Evolutionary conservation across 2,888 invertebrate species (phyloP).

Genomic region (Hypolimnas misippus): DNA sequence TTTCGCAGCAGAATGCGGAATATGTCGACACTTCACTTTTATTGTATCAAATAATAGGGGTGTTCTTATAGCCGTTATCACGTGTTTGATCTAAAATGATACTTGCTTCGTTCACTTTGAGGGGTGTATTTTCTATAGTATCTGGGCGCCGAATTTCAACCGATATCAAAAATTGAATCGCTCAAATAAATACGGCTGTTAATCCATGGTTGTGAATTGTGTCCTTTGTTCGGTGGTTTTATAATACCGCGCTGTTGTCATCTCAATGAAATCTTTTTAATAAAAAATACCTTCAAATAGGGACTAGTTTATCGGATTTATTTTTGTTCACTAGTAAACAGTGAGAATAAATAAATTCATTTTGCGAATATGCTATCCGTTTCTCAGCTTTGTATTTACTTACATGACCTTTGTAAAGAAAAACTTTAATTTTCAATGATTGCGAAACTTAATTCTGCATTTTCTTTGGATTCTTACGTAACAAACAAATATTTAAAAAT

Average conservation of each 20-base stretch:
- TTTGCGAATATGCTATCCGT: too few species aligned
- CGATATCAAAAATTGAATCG: constrained; percentile 54
- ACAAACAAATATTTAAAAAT: background rate
- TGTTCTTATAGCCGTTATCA: constrained; percentile 82
- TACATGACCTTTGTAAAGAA: too few species aligned
- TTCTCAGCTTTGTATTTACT: too few species aligned
- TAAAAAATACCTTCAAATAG: constrained; percentile 28
- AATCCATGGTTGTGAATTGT: constrained; percentile 49
- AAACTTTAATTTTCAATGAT: too few species aligned
- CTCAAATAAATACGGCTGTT: constrained; percentile 52
- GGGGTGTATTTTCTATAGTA: constrained; percentile 60
- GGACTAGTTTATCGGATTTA: constrained; percentile 1
- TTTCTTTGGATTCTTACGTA: background rate
- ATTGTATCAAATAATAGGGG: constrained; percentile 85
- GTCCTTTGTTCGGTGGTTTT: constrained; percentile 50
- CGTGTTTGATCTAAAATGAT: constrained; percentile 84
- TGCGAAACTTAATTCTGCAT: background rate
- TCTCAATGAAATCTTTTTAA: constrained; percentile 31
- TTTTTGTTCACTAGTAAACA: background rate
- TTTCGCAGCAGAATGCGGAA: constrained; percentile 80
- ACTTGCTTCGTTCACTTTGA: constrained; percentile 68
- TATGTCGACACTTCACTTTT: constrained; percentile 84
- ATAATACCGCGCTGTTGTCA: constrained; percentile 40
- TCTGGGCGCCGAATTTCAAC: constrained; percentile 53
- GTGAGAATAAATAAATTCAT: too few species aligned